Conservation (phyloP, 2,888 invertebrate species). For the Pseudeuparius sepicola region DNA sequence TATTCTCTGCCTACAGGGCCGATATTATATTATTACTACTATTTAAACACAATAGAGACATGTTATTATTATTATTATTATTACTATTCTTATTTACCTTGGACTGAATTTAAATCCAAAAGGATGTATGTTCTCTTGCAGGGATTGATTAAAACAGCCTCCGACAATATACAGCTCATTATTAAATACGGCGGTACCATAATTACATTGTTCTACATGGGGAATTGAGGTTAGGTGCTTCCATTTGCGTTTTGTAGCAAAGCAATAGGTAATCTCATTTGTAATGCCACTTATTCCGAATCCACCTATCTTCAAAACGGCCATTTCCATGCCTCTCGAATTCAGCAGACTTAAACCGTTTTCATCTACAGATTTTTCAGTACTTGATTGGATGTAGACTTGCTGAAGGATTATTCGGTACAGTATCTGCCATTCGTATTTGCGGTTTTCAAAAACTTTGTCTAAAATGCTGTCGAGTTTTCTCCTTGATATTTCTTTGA, state of each 20-base stretch:
- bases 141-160: conserved; percentile 58
- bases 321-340: conserved; percentile 57
- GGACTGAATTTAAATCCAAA: conserved; percentile 56
- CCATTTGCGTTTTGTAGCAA: conserved; percentile 50
- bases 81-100: no score
- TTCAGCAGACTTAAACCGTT: conserved; percentile 41
- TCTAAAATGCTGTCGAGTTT: conserved; percentile 31
- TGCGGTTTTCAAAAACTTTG: conserved; percentile 28
- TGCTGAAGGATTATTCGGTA: conserved; percentile 36
- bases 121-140: conserved; percentile 61
- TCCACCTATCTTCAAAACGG: conserved; percentile 59
- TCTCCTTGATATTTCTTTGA: conserved; percentile 38
- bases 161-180: conserved; percentile 62
- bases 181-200: conserved; percentile 56
- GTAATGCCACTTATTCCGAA: conserved; percentile 55
- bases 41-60: no score
- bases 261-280: conserved; percentile 57
- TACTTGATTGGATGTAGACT: background rate
- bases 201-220: conserved; percentile 64
- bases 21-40: no score
- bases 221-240: conserved; percentile 57
- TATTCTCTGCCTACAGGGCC: no score
- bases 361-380: no score
- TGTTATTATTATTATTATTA: no score
- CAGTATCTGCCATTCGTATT: conserved; percentile 32